phyloP scores from a whole-genome alignment of 2,113 vertebrate genomes.

The Cryptotis parvus region DNA sequence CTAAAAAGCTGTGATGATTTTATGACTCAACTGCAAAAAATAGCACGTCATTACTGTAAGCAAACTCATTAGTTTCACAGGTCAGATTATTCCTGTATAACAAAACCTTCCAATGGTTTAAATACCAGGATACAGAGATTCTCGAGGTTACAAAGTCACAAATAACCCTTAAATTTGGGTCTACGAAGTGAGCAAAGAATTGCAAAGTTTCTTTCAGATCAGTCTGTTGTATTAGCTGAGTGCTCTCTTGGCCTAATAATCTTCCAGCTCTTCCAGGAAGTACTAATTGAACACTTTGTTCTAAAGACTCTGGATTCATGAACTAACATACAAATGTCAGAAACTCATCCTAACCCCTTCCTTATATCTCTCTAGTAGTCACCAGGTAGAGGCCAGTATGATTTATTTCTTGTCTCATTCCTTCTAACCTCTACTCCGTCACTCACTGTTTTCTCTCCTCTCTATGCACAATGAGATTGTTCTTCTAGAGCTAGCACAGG shows the following conservation, averaged over 20 bases:
- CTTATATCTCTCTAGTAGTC: background rate
- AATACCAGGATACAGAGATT: background rate
- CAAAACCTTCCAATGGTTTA: background rate
- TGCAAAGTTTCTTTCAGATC: no score
- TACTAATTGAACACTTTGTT: background rate
- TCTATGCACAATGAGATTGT: background rate
- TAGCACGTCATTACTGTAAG: background rate
- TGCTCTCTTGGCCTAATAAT: background rate
- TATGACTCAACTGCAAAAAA: background rate
- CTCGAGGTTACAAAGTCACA: background rate
- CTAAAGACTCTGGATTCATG: background rate
- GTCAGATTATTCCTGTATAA: background rate
- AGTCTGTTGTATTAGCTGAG: background rate
- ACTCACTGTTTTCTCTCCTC: background rate
- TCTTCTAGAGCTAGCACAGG: background rate
- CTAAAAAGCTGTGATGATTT: conserved; percentile 28
- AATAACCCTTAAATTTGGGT: background rate
- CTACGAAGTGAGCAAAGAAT: background rate
- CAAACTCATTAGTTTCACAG: background rate
- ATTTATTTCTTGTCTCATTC: background rate
- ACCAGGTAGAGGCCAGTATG: background rate
- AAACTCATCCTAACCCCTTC: background rate
- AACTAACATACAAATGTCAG: background rate
- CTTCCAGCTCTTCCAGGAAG: background rate
- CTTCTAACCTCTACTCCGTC: background rate